Conservation (phyloP, 2,797 vertebrate species). For the Lerista edwardsae region DNA sequence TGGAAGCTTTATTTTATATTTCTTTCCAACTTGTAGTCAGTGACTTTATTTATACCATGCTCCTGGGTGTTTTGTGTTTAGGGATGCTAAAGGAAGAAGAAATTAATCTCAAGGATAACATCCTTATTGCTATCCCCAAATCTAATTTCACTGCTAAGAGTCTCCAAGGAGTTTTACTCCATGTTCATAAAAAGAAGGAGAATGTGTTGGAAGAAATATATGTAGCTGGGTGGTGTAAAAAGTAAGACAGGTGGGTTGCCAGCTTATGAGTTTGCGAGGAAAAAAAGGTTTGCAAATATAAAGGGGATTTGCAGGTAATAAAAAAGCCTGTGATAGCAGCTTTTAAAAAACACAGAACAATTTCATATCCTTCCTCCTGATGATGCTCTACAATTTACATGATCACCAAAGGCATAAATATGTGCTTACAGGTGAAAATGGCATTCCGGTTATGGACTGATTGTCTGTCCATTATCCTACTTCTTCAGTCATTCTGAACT, state of each 20-base stretch:
- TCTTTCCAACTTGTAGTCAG: background rate
- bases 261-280: background rate
- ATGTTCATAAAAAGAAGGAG: background rate
- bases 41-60: constrained; percentile 10
- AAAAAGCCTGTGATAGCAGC: background rate
- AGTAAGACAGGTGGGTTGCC: background rate
- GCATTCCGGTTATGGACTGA: background rate
- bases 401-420: background rate
- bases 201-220: constrained; percentile 13
- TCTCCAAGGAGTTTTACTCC: constrained; percentile 24
- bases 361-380: background rate
- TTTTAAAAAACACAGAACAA: background rate
- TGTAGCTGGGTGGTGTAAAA: background rate
- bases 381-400: background rate
- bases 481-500: background rate
- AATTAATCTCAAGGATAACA: constrained; percentile 31
- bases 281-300: constrained; percentile 6
- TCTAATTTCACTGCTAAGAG: background rate
- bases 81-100: constrained; percentile 43
- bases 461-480: background rate
- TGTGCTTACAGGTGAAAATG: background rate
- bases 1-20: background rate
- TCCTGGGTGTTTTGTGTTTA: constrained; percentile 31
- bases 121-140: constrained; percentile 21
- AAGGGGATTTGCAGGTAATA: constrained; percentile 1